A percentile compares a stretch with the other conserved stretches of the same genome.
phyloP scores from a whole-genome alignment of 2,113 vertebrate genomes.

The Dissostichus mawsoni region DNA sequence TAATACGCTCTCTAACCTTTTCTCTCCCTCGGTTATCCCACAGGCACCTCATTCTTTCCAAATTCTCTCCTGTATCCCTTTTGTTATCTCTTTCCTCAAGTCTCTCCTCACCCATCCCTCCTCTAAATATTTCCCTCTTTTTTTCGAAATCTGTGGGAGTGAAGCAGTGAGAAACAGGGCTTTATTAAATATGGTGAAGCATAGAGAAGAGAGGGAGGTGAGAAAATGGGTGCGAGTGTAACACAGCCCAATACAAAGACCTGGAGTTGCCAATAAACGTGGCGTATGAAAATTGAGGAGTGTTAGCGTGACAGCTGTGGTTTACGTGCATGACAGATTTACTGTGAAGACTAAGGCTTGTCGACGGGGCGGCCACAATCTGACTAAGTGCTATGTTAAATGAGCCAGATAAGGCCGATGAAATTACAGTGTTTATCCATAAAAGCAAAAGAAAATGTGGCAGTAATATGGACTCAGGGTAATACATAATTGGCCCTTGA shows the following conservation, averaged over 20 bases:
- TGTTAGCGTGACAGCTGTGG: slow-evolving; percentile 45
- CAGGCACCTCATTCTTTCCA: slow-evolving; percentile 16
- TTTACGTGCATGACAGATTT: slow-evolving; percentile 59
- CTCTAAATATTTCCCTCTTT: not conserved
- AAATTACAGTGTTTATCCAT: slow-evolving; percentile 32
- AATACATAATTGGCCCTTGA: slow-evolving; percentile 1
- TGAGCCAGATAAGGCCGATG: slow-evolving; percentile 33
- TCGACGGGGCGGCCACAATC: slow-evolving; percentile 21
- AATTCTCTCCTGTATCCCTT: not conserved
- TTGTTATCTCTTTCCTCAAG: not conserved
- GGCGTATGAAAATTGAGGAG: slow-evolving; percentile 33
- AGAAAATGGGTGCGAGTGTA: slow-evolving; percentile 33
- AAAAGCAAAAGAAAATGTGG: slow-evolving; percentile 13
- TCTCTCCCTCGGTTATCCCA: slow-evolving; percentile 15
- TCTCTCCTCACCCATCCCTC: not conserved
- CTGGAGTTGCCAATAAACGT: slow-evolving; percentile 25
- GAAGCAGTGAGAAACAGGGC: slow-evolving; percentile 3
- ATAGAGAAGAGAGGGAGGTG: slow-evolving; percentile 54
- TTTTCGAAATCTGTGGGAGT: slow-evolving; percentile 15
- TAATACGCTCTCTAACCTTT: slow-evolving; percentile 29
- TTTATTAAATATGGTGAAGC: slow-evolving; percentile 61
- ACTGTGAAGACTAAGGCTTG: slow-evolving; percentile 29
- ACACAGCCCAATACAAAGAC: slow-evolving; percentile 41
- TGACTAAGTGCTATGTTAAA: slow-evolving; percentile 42
- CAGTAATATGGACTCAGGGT: slow-evolving; percentile 10